Conservation (phyloP, 2,113 vertebrate genomes). For the Ceratotherium simum region DNA sequence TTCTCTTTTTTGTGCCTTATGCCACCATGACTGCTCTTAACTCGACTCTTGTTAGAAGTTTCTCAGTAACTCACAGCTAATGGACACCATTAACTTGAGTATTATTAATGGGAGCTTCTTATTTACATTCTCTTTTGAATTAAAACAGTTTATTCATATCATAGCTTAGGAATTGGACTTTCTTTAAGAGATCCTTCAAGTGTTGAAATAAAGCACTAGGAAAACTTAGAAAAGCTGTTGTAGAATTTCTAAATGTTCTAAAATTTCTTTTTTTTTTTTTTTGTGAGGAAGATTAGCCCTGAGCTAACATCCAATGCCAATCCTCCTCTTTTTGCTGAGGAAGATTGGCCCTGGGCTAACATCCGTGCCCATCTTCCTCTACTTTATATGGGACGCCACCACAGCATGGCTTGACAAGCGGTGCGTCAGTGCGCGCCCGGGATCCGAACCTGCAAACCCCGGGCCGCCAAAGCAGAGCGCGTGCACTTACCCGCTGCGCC, state of each 20-base stretch:
- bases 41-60: background rate
- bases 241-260: background rate
- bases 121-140: background rate
- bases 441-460: too few species aligned
- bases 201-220: constrained; percentile 26
- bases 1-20: too few species aligned
- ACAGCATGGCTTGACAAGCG: too few species aligned
- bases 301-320: too few species aligned
- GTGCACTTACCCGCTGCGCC: too few species aligned
- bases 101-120: background rate
- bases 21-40: background rate
- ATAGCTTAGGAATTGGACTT: background rate
- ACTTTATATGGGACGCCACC: too few species aligned
- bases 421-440: too few species aligned
- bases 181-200: background rate
- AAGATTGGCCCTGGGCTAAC: too few species aligned
- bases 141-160: background rate
- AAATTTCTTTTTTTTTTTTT: background rate
- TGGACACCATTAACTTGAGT: background rate
- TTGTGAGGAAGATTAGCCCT: too few species aligned
- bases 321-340: too few species aligned
- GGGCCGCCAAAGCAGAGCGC: too few species aligned
- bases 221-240: background rate
- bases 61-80: background rate
- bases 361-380: too few species aligned